These are phyloP conservation scores for Tragelaphus buxtoni DNA, from an alignment of 2,113 vertebrate species.

Conservation along the genomic window DNA sequence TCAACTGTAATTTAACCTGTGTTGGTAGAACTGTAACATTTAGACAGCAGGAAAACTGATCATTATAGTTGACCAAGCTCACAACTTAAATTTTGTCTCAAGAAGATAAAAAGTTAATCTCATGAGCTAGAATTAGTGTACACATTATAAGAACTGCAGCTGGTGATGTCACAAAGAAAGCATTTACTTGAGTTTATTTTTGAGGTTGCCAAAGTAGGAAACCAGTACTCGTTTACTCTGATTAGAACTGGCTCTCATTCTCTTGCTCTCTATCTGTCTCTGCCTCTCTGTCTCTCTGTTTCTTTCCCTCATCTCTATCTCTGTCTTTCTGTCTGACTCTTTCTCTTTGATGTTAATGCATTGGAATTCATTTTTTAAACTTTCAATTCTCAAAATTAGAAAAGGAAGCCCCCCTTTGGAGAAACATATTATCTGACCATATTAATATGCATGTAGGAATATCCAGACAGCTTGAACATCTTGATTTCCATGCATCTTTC, in stretches of 20 bases:
- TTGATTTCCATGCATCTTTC: not conserved
- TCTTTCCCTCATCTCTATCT: not conserved
- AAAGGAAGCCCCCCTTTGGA: not conserved
- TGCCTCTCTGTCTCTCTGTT: not conserved
- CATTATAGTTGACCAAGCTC: not conserved
- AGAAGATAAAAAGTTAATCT: slow-evolving; percentile 10
- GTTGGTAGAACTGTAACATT: not conserved
- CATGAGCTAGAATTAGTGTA: not conserved
- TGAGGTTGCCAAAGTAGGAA: not conserved
- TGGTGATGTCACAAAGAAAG: slow-evolving; percentile 1
- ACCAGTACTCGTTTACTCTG: not conserved
- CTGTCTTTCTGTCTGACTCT: not conserved
- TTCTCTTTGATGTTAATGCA: not conserved
- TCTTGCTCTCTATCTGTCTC: not conserved
- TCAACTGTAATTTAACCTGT: not conserved
- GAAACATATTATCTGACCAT: not conserved
- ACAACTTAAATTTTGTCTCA: slow-evolving; percentile 27
- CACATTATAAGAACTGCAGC: not conserved
- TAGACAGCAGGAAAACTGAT: not conserved
- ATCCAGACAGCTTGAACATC: not conserved
- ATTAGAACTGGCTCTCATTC: not conserved
- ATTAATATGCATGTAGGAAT: not conserved
- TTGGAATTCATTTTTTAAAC: not conserved
- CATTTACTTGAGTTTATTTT: slow-evolving; percentile 27
- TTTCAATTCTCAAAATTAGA: not conserved